Conservation (phyloP, 2,888 invertebrate species). For the Drosophila neonasuta region DNA sequence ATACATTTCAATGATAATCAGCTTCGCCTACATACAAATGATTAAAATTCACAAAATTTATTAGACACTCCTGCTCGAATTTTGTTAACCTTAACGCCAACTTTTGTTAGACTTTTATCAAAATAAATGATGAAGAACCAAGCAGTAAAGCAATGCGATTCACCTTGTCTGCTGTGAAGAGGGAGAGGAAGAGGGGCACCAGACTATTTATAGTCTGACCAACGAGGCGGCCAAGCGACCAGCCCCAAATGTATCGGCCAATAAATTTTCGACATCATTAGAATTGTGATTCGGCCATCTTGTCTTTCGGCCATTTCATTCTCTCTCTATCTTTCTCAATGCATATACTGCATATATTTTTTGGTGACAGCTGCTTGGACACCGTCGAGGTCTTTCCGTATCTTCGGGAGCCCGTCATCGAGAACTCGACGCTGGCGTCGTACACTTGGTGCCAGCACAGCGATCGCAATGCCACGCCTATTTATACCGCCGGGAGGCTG, state of each 20-base stretch:
- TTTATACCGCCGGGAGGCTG: slow-evolving; percentile 77
- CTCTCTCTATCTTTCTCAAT: slow-evolving; percentile 1
- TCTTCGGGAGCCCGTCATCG: slow-evolving; percentile 81
- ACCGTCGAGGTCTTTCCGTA: slow-evolving; percentile 82
- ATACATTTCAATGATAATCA: too few species aligned
- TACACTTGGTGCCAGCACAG: slow-evolving; percentile 80
- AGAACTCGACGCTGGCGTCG: slow-evolving; percentile 79
- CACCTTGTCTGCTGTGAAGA: slow-evolving; percentile 8
- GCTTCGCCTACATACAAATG: too few species aligned
- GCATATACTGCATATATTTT: slow-evolving; percentile 30
- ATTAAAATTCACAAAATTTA: too few species aligned
- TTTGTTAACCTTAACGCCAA: slow-evolving; percentile 68
- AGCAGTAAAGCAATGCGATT: slow-evolving; percentile 39
- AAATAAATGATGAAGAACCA: slow-evolving; percentile 72
- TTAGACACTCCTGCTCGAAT: not conserved
- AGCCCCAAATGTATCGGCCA: slow-evolving; percentile 67
- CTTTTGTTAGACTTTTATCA: slow-evolving; percentile 73
- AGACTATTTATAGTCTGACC: slow-evolving; percentile 64
- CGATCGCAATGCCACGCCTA: slow-evolving; percentile 70
- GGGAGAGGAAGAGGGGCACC: not conserved
- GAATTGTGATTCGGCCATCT: slow-evolving; percentile 45
- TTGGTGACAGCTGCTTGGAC: slow-evolving; percentile 80
- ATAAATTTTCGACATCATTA: slow-evolving; percentile 77
- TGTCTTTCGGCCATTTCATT: slow-evolving; percentile 37
- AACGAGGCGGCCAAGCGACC: slow-evolving; percentile 67